Base-by-base conservation (phyloP, 1,140 invertebrate species). In the Diprion similis region DNA sequence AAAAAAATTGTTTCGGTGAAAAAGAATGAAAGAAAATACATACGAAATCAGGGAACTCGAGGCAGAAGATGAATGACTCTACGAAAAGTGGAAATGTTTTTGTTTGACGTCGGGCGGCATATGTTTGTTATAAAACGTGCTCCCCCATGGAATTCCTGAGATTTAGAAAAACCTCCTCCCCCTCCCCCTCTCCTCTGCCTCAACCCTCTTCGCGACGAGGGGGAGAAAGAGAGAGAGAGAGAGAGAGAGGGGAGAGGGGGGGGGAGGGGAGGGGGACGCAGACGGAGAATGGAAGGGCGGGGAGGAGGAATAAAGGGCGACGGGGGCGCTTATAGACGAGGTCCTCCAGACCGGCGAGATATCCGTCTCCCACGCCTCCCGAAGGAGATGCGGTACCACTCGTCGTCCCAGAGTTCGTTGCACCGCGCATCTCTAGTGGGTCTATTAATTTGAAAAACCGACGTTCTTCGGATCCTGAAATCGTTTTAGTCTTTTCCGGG, bases 1-100 rank as follows among this genome's bases (percentile, higher is more conserved):
- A 78, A 71, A 74, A 70, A 19, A 59, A 70, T 65, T 47, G n/a
- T 48, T 18, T 24, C 15, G n/a, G 15, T 19, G 11, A 7, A 6
- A 65, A n/a, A 24, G 24, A 46, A 66, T 19, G 64, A 46, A 18
- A 24, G 46, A 37, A 70, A 67, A 66, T 47, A 37, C 24, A 37
- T 37, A 37, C 24, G 24, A 37, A 37, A 37, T 37, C 24, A 37
- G 24, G 24, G 24, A 37, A 37, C 24, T 37, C 24, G 24, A 6
- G 24, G 2, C 24, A 59, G 11, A 59, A 59, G 51, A 59, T 17
- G 51, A 59, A 59, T 17, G 51, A 59, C 51, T 59, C 51, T 59
- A 15, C n/a, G 51, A 59, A 59, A 59, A 59, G 51, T 59, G 51
- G 51, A 59, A 59, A 59, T 59, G 51, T 59, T 59, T 59, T 59